Evolutionary conservation across 2,113 vertebrate species (phyloP).

Genomic region (Polyodon spathula): DNA sequence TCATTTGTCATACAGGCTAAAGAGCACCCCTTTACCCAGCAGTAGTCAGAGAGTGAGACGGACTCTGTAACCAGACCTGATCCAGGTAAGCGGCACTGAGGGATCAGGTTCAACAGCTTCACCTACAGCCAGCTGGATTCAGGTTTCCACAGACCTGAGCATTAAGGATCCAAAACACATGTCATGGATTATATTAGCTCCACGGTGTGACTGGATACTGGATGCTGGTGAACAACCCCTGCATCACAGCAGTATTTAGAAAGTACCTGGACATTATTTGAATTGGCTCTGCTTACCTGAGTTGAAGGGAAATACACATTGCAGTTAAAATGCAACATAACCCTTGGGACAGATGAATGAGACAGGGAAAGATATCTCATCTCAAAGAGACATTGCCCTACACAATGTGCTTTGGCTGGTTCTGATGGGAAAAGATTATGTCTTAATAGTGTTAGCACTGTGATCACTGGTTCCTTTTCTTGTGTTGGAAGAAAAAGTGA

Average conservation of each 20-base stretch:
- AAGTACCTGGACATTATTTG: background rate
- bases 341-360: too few relatives aligned
- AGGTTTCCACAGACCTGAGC: conserved; percentile 23
- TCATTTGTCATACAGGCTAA: too few relatives aligned
- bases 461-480: too few relatives aligned
- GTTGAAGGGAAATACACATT: too few relatives aligned
- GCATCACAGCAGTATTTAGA: background rate
- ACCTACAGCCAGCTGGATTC: conserved; percentile 22
- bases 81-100: conserved; percentile 9
- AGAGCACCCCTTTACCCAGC: too few relatives aligned
- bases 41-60: background rate
- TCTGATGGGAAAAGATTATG: too few relatives aligned
- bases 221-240: conserved; percentile 8
- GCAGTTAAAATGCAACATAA: too few relatives aligned
- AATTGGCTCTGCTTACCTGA: background rate
- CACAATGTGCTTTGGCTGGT: too few relatives aligned
- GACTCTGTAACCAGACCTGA: conserved; percentile 13
- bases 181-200: conserved; percentile 23
- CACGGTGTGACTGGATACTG: conserved; percentile 14
- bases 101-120: conserved; percentile 11
- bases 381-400: too few relatives aligned
- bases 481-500: too few relatives aligned
- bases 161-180: conserved; percentile 26
- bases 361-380: too few relatives aligned
- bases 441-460: too few relatives aligned